Percentiles rank a stretch among this genome's conserved stretches.
phyloP scores from a whole-genome alignment of 1,140 invertebrate species.

The Sarcophaga peregrina region DNA sequence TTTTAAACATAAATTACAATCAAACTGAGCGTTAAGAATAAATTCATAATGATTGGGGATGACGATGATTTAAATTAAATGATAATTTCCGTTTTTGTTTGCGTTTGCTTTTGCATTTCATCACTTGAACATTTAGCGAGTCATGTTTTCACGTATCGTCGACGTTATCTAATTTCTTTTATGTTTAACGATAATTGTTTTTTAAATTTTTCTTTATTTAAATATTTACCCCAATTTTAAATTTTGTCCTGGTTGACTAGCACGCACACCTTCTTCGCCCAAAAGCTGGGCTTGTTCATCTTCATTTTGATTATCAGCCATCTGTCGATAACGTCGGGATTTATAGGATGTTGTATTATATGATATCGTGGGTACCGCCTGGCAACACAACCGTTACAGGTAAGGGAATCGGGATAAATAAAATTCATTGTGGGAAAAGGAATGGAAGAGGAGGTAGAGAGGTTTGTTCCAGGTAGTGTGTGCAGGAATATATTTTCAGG shows the following conservation, averaged over 20 bases:
- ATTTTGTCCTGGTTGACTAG: constrained; percentile 93
- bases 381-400: constrained; percentile 57
- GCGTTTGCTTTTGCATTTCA: not conserved
- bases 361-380: constrained; percentile 62
- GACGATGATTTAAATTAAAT: constrained; percentile 18
- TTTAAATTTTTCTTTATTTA: constrained; percentile 23
- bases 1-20: constrained; percentile 7
- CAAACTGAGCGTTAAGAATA: constrained; percentile 38
- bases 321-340: constrained; percentile 71
- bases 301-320: constrained; percentile 90
- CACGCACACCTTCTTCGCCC: constrained; percentile 87
- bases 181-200: constrained; percentile 1
- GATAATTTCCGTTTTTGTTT: constrained; percentile 28
- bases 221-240: constrained; percentile 84
- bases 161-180: not conserved
- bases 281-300: constrained; percentile 94
- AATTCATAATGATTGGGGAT: constrained; percentile 27
- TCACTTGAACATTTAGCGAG: not conserved
- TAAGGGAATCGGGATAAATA: constrained; percentile 14
- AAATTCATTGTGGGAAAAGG: not conserved
- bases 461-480: not conserved
- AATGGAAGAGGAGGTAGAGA: constrained; percentile 2
- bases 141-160: constrained; percentile 3
- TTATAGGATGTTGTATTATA: constrained; percentile 60
- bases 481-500: not conserved